Evolutionary conservation across 2,888 invertebrate genomes (phyloP).

Genomic region (Therioaphis trifolii): DNA sequence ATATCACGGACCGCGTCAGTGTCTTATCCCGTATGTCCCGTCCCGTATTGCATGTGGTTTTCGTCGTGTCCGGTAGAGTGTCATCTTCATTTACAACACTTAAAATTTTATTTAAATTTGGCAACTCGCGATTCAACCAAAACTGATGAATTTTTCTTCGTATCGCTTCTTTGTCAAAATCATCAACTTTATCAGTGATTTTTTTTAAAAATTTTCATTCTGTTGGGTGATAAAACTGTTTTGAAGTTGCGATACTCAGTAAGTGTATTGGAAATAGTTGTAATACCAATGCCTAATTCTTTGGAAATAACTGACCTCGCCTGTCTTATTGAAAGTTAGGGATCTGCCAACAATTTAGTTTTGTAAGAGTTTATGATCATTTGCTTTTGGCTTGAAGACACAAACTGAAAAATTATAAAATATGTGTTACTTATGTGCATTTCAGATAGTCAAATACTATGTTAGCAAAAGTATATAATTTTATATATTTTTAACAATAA

Average conservation of each 20-base stretch:
- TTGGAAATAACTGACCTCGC: background rate
- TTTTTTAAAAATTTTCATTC: constrained; percentile 14
- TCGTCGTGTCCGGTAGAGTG: background rate
- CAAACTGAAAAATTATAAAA: constrained; percentile 24
- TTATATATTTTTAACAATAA: too few relatives aligned
- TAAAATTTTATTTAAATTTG: constrained; percentile 28
- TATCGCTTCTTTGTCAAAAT: too few relatives aligned
- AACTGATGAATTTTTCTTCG: constrained; percentile 28
- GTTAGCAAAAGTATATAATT: too few relatives aligned
- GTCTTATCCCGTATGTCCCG: too few relatives aligned
- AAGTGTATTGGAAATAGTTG: background rate
- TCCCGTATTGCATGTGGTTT: too few relatives aligned
- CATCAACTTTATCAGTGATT: constrained; percentile 13
- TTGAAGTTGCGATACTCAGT: constrained; percentile 23
- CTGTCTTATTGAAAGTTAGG: background rate
- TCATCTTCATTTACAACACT: background rate
- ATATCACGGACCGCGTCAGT: too few relatives aligned
- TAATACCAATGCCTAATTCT: constrained; percentile 37
- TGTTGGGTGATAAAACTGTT: constrained; percentile 23
- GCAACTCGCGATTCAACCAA: constrained; percentile 10
- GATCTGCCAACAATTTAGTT: background rate
- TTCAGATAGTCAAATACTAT: too few relatives aligned
- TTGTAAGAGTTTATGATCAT: constrained; percentile 2
- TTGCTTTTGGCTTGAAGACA: background rate
- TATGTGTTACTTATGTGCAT: too few relatives aligned